phyloP scores from a whole-genome alignment of 2,888 invertebrate species.

The Furcula furcula region DNA sequence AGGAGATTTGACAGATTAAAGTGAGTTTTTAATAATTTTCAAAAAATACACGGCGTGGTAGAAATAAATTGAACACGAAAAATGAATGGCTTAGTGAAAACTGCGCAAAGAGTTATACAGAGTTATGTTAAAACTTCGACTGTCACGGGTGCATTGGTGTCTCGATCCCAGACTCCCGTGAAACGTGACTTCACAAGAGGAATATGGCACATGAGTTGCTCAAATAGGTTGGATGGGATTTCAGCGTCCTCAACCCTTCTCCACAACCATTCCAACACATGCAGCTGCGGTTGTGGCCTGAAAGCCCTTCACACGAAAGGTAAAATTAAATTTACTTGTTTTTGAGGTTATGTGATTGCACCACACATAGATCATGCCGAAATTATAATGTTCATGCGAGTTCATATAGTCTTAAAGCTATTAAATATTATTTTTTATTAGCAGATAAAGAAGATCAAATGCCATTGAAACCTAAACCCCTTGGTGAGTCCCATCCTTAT shows the following conservation, averaged over 20 bases:
- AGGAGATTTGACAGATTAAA: no score
- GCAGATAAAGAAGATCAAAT: constrained; percentile 52
- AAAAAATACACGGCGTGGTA: constrained; percentile 10
- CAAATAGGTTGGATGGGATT: constrained; percentile 60
- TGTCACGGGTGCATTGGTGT: constrained; percentile 58
- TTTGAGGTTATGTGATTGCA: constrained; percentile 72
- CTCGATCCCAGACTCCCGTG: constrained; percentile 61
- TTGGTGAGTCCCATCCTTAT: constrained; percentile 58
- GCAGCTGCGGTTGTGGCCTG: constrained; percentile 86
- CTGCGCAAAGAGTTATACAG: constrained; percentile 77
- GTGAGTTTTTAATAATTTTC: constrained; percentile 34
- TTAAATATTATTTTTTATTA: constrained; percentile 16
- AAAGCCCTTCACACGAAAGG: constrained; percentile 87
- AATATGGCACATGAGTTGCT: constrained; percentile 87
- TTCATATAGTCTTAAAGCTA: background rate
- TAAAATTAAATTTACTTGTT: constrained; percentile 42
- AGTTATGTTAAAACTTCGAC: constrained; percentile 59
- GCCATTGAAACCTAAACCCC: constrained; percentile 47
- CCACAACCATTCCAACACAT: constrained; percentile 82
- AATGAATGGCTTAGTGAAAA: constrained; percentile 87
- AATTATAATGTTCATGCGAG: background rate
- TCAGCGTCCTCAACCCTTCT: constrained; percentile 58
- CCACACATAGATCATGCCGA: constrained; percentile 38
- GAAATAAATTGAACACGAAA: constrained; percentile 38
- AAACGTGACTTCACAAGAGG: constrained; percentile 86